A percentile compares a stretch with the other conserved stretches of the same genome.
Evolutionary conservation across 2,797 vertebrate species (phyloP).

Genomic region (Erethizon dorsatum): DNA sequence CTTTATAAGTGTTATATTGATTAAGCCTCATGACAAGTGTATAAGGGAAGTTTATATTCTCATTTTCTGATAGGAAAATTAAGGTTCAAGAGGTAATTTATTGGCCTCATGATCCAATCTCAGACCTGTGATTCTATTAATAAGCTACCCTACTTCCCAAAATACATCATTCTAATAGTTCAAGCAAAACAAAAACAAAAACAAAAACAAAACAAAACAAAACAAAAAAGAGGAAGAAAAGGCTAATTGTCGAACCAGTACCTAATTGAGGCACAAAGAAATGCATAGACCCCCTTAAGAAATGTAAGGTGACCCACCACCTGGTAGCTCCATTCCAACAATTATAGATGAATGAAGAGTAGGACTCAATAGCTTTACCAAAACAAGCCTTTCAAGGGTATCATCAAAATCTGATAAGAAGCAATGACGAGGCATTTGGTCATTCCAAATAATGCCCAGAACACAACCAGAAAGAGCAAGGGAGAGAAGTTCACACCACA

Average conservation of each 20-base stretch:
- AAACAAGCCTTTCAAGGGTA: background rate
- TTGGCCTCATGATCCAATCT: background rate
- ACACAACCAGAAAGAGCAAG: background rate
- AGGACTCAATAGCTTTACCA: background rate
- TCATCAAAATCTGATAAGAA: background rate
- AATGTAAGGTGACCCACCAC: background rate
- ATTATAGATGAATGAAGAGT: background rate
- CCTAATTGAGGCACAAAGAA: background rate
- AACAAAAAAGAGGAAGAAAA: background rate
- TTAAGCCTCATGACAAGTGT: background rate
- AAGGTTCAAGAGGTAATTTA: background rate
- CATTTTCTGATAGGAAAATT: slow-evolving; percentile 1
- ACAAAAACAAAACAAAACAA: background rate
- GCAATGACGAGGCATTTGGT: background rate
- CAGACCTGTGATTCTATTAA: background rate
- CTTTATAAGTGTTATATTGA: background rate
- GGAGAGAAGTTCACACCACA: background rate
- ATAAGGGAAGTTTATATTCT: background rate
- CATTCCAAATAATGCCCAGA: background rate
- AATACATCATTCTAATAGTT: background rate
- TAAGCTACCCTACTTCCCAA: background rate
- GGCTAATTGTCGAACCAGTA: background rate
- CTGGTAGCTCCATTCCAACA: background rate
- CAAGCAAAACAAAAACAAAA: background rate
- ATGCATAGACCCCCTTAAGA: background rate